phyloP scores from a whole-genome alignment of 2,797 vertebrate species.

The Ispidina lecontei region DNA sequence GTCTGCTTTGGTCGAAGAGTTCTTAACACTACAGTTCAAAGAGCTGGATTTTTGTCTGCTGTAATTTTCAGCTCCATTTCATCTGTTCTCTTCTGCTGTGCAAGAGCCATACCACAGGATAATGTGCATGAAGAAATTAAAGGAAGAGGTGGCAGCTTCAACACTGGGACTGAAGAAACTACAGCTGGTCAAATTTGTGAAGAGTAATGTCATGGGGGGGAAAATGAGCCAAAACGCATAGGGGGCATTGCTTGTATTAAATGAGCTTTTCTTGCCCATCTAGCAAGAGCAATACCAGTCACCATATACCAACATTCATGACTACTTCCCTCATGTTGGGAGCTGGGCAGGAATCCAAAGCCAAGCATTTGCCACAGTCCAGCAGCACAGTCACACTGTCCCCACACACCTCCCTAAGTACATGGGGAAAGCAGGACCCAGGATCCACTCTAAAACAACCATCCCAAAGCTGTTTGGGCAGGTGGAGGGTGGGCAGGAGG shows the following conservation, averaged over 20 bases:
- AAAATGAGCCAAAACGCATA: background rate
- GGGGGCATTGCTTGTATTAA: background rate
- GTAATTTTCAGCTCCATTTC: constrained; percentile 57
- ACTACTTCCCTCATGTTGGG: background rate
- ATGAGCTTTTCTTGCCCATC: background rate
- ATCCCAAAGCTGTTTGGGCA: no score
- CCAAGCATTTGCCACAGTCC: background rate
- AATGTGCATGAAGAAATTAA: background rate
- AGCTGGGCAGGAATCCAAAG: background rate
- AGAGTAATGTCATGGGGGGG: background rate
- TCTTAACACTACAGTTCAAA: background rate
- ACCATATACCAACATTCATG: no score
- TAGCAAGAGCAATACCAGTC: background rate
- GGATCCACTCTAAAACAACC: background rate
- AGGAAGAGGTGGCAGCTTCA: background rate
- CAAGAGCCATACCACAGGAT: background rate
- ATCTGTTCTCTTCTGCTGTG: background rate
- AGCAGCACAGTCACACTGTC: fast-evolving
- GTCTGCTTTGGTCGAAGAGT: background rate
- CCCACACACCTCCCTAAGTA: background rate
- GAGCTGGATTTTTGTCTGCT: constrained; percentile 20
- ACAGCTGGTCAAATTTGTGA: background rate
- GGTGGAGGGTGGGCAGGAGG: background rate
- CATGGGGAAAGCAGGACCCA: background rate
- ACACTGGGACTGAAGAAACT: background rate